These are phyloP conservation scores for Drosophila pachea DNA, from an alignment of 1,140 invertebrate species.

Conservation along the genomic window DNA sequence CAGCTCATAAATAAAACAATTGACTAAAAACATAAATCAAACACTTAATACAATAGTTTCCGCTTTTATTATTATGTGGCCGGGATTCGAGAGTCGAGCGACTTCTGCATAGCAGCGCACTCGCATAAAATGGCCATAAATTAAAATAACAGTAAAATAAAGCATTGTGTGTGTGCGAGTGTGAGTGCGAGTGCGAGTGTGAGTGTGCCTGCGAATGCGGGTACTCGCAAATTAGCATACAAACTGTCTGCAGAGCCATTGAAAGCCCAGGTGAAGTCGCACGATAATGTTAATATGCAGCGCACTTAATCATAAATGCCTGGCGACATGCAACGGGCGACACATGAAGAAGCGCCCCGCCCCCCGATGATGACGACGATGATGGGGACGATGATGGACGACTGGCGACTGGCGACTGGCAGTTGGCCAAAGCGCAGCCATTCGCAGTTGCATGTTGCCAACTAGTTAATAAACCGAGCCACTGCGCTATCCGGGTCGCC, in stretches of 20 bases:
- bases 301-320: slow-evolving; percentile 75
- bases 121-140: slow-evolving; percentile 75
- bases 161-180: slow-evolving; percentile 42
- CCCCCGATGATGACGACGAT: slow-evolving; percentile 1
- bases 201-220: slow-evolving; percentile 25
- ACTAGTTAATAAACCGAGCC: slow-evolving; percentile 69
- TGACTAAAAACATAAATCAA: slow-evolving; percentile 75
- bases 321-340: slow-evolving; percentile 59
- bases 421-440: slow-evolving; percentile 52
- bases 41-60: slow-evolving; percentile 77
- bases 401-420: slow-evolving; percentile 10
- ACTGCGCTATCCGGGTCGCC: slow-evolving; percentile 54
- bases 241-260: slow-evolving; percentile 70
- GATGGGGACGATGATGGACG: slow-evolving; percentile 17
- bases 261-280: slow-evolving; percentile 65
- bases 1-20: slow-evolving; percentile 74
- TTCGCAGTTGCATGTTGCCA: slow-evolving; percentile 64
- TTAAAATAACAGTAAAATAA: slow-evolving; percentile 76
- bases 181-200: slow-evolving; percentile 1
- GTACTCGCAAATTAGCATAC: slow-evolving; percentile 72
- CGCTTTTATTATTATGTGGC: slow-evolving; percentile 75
- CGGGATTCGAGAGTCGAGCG: slow-evolving; percentile 28
- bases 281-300: slow-evolving; percentile 68
- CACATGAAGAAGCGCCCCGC: slow-evolving; percentile 16
- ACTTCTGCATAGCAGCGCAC: slow-evolving; percentile 58